These are phyloP conservation scores for Panthera leo DNA, from an alignment of 2,113 vertebrate species.

Conservation along the genomic window DNA sequence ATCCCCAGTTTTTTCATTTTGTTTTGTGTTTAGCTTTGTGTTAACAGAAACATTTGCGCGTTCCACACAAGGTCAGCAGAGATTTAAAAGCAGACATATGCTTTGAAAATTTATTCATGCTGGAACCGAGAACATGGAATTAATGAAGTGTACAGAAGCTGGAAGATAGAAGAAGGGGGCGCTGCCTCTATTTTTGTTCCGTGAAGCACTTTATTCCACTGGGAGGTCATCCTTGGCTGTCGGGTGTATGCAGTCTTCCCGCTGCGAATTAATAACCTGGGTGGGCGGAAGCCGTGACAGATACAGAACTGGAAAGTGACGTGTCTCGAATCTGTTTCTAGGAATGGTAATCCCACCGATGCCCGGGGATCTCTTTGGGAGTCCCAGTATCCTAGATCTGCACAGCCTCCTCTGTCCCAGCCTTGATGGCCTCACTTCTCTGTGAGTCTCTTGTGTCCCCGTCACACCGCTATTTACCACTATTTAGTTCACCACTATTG, in stretches of 20 bases:
- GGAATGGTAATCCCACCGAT: background rate
- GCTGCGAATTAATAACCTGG: too few relatives aligned
- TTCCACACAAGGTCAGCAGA: background rate
- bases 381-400: accelerated
- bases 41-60: background rate
- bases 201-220: background rate
- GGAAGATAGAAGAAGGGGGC: background rate
- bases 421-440: background rate
- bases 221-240: background rate
- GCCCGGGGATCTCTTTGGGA: background rate
- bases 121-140: background rate
- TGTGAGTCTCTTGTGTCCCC: too few relatives aligned
- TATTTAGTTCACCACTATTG: background rate
- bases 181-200: background rate
- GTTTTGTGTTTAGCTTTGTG: background rate
- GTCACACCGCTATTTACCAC: too few relatives aligned
- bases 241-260: accelerated
- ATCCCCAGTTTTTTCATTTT: too few relatives aligned
- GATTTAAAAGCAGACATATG: slow-evolving; percentile 2
- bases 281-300: background rate
- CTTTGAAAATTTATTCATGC: slow-evolving; percentile 21
- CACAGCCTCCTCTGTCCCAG: accelerated
- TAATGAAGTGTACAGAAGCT: background rate
- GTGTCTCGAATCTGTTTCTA: background rate
- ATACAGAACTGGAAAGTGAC: background rate